Base-by-base conservation (phyloP, 2,797 vertebrate species). In the Coregonus suidteri region DNA sequence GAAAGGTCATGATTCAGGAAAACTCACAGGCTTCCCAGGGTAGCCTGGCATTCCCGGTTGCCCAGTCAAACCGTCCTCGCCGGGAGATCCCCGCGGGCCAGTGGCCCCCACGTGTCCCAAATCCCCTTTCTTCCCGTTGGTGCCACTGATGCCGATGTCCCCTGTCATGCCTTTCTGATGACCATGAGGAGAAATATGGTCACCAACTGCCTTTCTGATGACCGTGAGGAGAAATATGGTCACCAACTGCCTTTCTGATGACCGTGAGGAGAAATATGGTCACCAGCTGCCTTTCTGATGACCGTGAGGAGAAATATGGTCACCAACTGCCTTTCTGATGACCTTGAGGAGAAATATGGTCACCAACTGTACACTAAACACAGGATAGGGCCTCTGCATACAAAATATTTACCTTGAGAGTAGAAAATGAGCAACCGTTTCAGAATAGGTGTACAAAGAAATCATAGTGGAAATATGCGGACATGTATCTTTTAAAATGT, bases 11-110 rank as follows among this genome's bases (percentile, higher is more conserved):
- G 34, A 25, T 64, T 30, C 11, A 9, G 20, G 0, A 64, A 35
- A 7, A 89, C 94, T 91, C 83, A 95, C 95, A 35, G 94, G 95
- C 89, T 95, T 95, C 51, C 95, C 95, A 16, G 94, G 94, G 86
- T 91, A 90, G 54, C 95, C 95, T n/a, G 94, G 94, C 75, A 90
- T 86, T 2, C 95, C 95, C 0, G 94, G 92, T 74, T 91, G 91
- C 59, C 95, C 95, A 0, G 93, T 92, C 74, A 86, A 82, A 31
- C 95, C 94, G 4, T 94, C 91, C 67, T 92, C 90, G 20, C 94
- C 95, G 1, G 92, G 84, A 82, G 88, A 88, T 56, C 95, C 95
- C 64, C 94, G 87, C 16, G 91, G 89, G 18, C 95, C 95, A 18
- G 77, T 78, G 20, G 78, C 56, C 73, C 94, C 95, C 47, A 74